phyloP scores from a whole-genome alignment of 1,140 invertebrate species.

The Anastatus disparis region DNA sequence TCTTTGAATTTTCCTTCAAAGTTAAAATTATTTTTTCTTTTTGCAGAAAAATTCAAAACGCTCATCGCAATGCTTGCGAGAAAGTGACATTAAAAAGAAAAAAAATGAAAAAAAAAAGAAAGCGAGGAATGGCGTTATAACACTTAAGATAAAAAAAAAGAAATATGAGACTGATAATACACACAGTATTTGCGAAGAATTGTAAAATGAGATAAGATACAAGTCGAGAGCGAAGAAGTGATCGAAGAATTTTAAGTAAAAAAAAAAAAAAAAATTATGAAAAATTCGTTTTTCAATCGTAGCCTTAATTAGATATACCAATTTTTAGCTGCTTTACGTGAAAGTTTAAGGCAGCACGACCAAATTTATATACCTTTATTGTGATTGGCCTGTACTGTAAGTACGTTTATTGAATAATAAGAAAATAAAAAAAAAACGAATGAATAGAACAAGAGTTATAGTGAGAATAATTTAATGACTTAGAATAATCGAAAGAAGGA shows the following conservation, averaged over 20 bases:
- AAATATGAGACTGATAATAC: constrained; percentile 65
- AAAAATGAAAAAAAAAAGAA: neutral
- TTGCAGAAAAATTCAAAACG: neutral
- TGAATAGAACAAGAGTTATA: constrained; percentile 48
- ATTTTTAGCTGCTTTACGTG: constrained; percentile 40
- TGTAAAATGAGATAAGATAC: constrained; percentile 45
- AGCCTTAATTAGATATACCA: constrained; percentile 64
- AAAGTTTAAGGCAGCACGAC: constrained; percentile 37
- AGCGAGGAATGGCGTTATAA: constrained; percentile 7
- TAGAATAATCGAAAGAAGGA: constrained; percentile 54
- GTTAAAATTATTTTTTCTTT: too few relatives aligned
- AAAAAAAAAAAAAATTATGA: too few relatives aligned
- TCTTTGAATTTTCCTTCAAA: constrained; percentile 32
- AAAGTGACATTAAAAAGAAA: neutral
- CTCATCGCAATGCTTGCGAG: neutral
- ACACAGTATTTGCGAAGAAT: constrained; percentile 64
- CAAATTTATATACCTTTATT: constrained; percentile 52
- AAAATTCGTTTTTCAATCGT: constrained; percentile 48
- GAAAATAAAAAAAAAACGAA: neutral
- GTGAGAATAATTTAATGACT: constrained; percentile 65
- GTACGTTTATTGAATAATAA: constrained; percentile 19
- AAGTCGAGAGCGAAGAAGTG: neutral
- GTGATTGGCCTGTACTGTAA: constrained; percentile 61
- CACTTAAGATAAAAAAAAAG: constrained; percentile 35
- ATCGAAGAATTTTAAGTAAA: neutral